A percentile compares a stretch with the other conserved stretches of the same genome.
These are phyloP conservation scores for Drosophila sp. DNA, from an alignment of 1,140 invertebrate genomes.

Conservation along the genomic window DNA sequence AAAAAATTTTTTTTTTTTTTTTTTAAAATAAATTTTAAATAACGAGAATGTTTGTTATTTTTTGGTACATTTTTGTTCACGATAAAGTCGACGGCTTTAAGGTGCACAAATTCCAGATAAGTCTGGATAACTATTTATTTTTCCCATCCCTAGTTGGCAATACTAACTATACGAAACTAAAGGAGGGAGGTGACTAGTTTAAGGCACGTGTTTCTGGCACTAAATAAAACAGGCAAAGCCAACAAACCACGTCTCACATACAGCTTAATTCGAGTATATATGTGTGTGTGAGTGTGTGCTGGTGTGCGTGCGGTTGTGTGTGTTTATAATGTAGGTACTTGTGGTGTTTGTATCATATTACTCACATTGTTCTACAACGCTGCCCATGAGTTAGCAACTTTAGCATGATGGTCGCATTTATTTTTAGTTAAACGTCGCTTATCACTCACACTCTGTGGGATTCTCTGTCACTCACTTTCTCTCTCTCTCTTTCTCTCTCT, in stretches of 20 bases:
- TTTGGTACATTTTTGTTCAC: background rate
- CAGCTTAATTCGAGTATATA: background rate
- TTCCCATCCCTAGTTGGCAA: conserved; percentile 8
- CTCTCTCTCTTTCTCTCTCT: too few species aligned
- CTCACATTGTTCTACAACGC: conserved; percentile 37
- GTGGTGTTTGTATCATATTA: conserved; percentile 44
- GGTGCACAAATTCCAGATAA: conserved; percentile 2
- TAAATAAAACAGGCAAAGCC: conserved; percentile 21
- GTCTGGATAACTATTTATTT: conserved; percentile 3
- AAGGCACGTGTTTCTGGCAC: conserved; percentile 33
- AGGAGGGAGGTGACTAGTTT: background rate
- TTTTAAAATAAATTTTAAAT: too few species aligned
- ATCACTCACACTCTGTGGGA: conserved; percentile 31
- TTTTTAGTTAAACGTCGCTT: conserved; percentile 60
- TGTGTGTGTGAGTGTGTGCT: conserved; percentile 4
- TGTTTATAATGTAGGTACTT: conserved; percentile 33
- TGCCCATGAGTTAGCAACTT: conserved; percentile 49
- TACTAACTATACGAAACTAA: background rate
- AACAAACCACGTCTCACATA: conserved; percentile 7
- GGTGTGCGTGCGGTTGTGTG: conserved; percentile 7
- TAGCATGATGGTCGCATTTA: conserved; percentile 30
- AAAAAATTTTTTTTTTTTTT: too few species aligned
- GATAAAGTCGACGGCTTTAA: conserved; percentile 5
- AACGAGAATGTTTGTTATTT: too few species aligned
- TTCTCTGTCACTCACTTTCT: background rate